Evolutionary conservation across 2,888 invertebrate species (phyloP), one percentile per base, ranked within the genome.

Genomic region (Oscheius sp.): DNA sequence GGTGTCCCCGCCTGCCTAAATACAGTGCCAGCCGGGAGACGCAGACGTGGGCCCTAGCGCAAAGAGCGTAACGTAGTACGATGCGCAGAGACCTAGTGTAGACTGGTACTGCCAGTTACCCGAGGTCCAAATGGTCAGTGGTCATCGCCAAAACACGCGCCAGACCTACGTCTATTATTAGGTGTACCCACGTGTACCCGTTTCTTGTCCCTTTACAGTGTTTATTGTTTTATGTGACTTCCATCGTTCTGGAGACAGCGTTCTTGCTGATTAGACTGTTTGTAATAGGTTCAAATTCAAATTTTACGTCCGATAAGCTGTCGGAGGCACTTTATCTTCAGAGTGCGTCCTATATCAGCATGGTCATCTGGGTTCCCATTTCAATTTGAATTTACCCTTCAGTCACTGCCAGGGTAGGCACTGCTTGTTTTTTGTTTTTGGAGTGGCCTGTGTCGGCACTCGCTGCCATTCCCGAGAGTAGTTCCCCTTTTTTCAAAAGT

Each of bases 61-160:
- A 45, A 13, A 53, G 55, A 52, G 43, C 52, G 5, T 52, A 66
- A 27, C 61, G 64, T 29, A 64, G 69, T 35, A 35, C n/a, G 69
- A 69, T 18, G 69, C 55, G 35, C 69, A 69, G 55, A 69, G 55
- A 69, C 6, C 13, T 21, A 55, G 41, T n/a, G 56, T 21, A 55
- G 69, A 56, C 69, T 69, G 69, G 69, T 56, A 45, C 55, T 69
- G 69, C 69, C 69, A 69, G 69, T 69, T 52, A 69, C 69, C 52
- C 55, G 52, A 52, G 56, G 43, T 55, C 53, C 69, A 55, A 69
- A 41, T 55, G 69, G 69, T 69, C 69, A 69, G 69, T 69, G 69
- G 69, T 55, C 69, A 69, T 69, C 43, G 69, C 55, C 69, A 69
- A 69, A 69, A 69, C 69, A 69, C 53, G 43, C 49, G 41, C 35